These are phyloP conservation scores for Noctua janthe DNA, from an alignment of 2,888 invertebrate species.

Conservation along the genomic window DNA sequence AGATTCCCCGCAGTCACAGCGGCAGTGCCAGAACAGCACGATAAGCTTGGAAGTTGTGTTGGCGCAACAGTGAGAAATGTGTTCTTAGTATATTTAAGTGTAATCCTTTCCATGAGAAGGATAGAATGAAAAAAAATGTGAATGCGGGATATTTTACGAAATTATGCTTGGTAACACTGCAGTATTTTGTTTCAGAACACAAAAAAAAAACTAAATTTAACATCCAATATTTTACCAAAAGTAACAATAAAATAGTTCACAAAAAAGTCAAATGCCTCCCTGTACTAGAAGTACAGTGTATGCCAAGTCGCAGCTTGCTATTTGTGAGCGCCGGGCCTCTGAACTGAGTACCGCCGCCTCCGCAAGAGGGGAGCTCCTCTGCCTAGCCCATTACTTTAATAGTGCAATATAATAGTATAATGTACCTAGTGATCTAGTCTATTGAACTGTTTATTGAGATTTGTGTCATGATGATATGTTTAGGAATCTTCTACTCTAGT, in stretches of 20 bases:
- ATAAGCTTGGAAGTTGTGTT: no score
- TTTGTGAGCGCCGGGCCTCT: slow-evolving; percentile 86
- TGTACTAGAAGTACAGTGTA: slow-evolving; percentile 82
- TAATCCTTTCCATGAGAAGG: no score
- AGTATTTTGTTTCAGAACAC: no score
- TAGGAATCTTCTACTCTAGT: not conserved
- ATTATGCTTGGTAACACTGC: no score
- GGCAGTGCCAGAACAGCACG: no score
- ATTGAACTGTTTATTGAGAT: slow-evolving; percentile 47
- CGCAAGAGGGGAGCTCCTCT: slow-evolving; percentile 49
- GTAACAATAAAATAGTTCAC: slow-evolving; percentile 28
- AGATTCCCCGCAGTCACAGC: no score
- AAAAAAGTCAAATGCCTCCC: slow-evolving; percentile 74
- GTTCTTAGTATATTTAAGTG: no score
- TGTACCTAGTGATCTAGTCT: slow-evolving; percentile 52
- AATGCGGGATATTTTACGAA: no score
- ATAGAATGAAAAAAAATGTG: no score
- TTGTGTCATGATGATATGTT: slow-evolving; percentile 32
- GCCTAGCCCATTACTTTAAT: slow-evolving; percentile 50
- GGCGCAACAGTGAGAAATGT: no score
- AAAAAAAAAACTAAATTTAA: no score
- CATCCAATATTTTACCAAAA: not conserved
- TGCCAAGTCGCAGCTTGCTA: slow-evolving; percentile 89
- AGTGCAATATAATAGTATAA: slow-evolving; percentile 56
- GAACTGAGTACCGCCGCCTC: slow-evolving; percentile 75